phyloP scores from a whole-genome alignment of 2,113 vertebrate species.

The Thunnus thynnus region DNA sequence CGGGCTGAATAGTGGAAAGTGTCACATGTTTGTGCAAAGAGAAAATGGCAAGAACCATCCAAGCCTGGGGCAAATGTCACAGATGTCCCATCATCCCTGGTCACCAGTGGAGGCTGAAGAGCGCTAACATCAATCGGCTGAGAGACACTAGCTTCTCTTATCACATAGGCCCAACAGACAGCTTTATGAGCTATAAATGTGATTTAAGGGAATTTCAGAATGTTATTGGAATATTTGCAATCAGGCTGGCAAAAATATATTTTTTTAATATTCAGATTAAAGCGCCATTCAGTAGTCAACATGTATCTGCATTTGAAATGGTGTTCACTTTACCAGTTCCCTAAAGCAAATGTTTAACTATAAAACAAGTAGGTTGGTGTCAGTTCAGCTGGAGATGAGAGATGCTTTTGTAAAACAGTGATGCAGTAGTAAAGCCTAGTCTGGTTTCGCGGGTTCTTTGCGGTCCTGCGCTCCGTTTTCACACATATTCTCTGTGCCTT shows the following conservation, averaged over 20 bases:
- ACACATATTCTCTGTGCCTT: slow-evolving; percentile 84
- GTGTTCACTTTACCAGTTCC: slow-evolving; percentile 57
- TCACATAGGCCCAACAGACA: slow-evolving; percentile 19
- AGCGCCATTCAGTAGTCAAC: neutral
- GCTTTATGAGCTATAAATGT: slow-evolving; percentile 48
- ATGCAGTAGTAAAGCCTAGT: slow-evolving; percentile 66
- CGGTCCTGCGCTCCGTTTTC: slow-evolving; percentile 79
- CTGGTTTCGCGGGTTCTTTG: slow-evolving; percentile 75
- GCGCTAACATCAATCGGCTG: slow-evolving; percentile 57
- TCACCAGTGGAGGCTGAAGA: slow-evolving; percentile 56
- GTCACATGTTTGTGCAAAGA: slow-evolving; percentile 80
- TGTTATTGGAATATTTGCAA: slow-evolving; percentile 22
- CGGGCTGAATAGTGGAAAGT: slow-evolving; percentile 71
- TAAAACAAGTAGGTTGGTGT: slow-evolving; percentile 54
- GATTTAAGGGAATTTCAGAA: slow-evolving; percentile 48
- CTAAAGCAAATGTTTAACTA: slow-evolving; percentile 61
- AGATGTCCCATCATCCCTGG: slow-evolving; percentile 74
- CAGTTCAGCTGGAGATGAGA: slow-evolving; percentile 56
- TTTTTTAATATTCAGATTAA: slow-evolving; percentile 13
- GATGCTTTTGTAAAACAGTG: slow-evolving; percentile 72
- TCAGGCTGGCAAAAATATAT: neutral
- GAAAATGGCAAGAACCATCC: slow-evolving; percentile 70
- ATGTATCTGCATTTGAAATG: neutral
- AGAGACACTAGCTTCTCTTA: slow-evolving; percentile 67
- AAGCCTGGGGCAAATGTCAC: slow-evolving; percentile 71